These are phyloP conservation scores for Sarcophaga rosellei DNA, from an alignment of 2,888 invertebrate genomes.

Conservation along the genomic window DNA sequence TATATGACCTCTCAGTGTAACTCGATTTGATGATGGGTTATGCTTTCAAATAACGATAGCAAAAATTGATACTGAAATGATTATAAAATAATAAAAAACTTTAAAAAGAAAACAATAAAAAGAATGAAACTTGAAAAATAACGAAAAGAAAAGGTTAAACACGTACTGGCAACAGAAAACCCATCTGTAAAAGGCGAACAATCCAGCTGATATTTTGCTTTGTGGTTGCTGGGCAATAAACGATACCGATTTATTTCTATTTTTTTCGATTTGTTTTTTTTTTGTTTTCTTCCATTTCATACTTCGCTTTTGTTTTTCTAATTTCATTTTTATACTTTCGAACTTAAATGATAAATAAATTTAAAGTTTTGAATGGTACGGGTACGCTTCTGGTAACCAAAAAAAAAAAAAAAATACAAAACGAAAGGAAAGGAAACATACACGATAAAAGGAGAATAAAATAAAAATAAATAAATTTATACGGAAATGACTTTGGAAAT, in stretches of 20 bases:
- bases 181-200: conserved; percentile 45
- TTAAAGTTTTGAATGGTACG: conserved; percentile 67
- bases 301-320: conserved; percentile 41
- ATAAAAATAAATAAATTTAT: conserved; percentile 72
- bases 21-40: conserved; percentile 29
- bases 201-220: conserved; percentile 63
- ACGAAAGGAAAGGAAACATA: not conserved
- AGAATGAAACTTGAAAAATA: not conserved
- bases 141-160: conserved; percentile 67
- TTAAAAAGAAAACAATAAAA: not conserved
- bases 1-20: conserved; percentile 42
- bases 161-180: conserved; percentile 51
- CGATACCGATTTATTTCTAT: conserved; percentile 66
- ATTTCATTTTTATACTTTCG: conserved; percentile 64
- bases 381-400: conserved; percentile 40
- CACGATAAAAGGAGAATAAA: conserved; percentile 65
- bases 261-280: conserved; percentile 25
- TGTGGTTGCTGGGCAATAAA: conserved; percentile 65
- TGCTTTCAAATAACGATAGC: conserved; percentile 2
- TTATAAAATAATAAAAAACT: conserved; percentile 29
- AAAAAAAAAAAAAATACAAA: not conserved
- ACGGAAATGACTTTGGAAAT: conserved; percentile 66
- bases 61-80: conserved; percentile 23
- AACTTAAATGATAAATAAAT: conserved; percentile 71
- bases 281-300: conserved; percentile 16